Conservation (phyloP, 2,113 vertebrate genomes). For the Agelaius tricolor region DNA sequence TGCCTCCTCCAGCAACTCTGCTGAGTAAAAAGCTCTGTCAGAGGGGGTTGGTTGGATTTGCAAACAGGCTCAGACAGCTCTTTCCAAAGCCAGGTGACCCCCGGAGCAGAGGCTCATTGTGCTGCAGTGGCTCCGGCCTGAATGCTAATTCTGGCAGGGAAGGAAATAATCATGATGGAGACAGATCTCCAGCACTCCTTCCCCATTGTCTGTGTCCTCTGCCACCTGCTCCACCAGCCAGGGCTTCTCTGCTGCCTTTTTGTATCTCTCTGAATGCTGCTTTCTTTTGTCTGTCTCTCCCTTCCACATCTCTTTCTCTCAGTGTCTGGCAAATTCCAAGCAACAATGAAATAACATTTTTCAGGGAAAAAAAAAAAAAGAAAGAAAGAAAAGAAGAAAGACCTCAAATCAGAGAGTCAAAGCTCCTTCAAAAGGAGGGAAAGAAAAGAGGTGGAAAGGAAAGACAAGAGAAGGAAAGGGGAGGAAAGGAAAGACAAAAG, state of each 20-base stretch:
- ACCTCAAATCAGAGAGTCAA: background rate
- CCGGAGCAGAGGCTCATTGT: background rate
- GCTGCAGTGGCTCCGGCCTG: background rate
- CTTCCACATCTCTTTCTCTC: conserved; percentile 30
- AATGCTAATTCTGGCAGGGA: conserved; percentile 46
- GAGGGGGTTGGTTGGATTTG: conserved; percentile 5
- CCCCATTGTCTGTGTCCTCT: conserved; percentile 36
- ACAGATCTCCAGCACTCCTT: conserved; percentile 26
- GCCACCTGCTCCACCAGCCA: conserved; percentile 6
- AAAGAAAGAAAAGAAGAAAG: accelerated
- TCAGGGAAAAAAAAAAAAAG: accelerated
- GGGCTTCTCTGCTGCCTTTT: conserved; percentile 16
- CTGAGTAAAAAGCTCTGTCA: background rate
- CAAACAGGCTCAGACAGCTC: conserved; percentile 42
- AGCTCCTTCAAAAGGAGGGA: background rate
- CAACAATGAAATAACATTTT: conserved; percentile 10
- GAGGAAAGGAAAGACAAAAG: background rate
- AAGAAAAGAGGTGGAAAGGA: background rate
- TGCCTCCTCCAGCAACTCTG: conserved; percentile 19
- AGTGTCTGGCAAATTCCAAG: background rate
- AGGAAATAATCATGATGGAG: conserved; percentile 35
- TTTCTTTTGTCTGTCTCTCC: conserved; percentile 35
- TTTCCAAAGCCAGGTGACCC: conserved; percentile 54
- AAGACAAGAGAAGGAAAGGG: background rate
- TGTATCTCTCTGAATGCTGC: background rate